phyloP scores from a whole-genome alignment of 1,140 invertebrate genomes.

The Bactericera cockerelli region DNA sequence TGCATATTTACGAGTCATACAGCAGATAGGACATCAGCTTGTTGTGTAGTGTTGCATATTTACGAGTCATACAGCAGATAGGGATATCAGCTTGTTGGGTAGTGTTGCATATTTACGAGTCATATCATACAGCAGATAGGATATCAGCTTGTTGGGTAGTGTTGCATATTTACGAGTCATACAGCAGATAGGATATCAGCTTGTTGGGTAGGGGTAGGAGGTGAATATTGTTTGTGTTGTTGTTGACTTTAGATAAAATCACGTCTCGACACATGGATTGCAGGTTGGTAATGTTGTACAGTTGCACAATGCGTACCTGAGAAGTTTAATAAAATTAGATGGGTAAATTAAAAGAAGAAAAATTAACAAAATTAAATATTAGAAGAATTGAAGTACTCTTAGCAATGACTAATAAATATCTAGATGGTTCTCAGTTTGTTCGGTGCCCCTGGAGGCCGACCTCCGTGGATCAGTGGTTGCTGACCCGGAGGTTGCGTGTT shows the following conservation, averaged over 20 bases:
- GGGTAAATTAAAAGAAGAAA: no score
- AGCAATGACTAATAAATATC: no score
- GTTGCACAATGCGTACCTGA: not conserved
- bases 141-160: not conserved
- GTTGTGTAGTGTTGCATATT: not conserved
- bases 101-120: no score
- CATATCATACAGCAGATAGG: not conserved
- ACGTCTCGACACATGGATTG: conserved; percentile 5
- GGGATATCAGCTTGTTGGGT: not conserved
- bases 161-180: no score
- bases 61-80: not conserved
- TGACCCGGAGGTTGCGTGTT: no score
- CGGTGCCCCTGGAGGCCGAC: no score
- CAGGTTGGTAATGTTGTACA: not conserved
- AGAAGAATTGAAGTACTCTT: no score
- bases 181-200: not conserved
- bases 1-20: no score
- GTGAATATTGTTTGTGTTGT: not conserved
- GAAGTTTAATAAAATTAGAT: no score
- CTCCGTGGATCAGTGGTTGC: no score
- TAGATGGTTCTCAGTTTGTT: no score
- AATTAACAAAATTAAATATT: no score
- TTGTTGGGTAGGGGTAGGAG: not conserved
- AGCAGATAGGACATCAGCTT: not conserved
- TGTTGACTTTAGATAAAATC: not conserved